Evolutionary conservation across 2,113 vertebrate species (phyloP).

Genomic region (Oriolus oriolus): DNA sequence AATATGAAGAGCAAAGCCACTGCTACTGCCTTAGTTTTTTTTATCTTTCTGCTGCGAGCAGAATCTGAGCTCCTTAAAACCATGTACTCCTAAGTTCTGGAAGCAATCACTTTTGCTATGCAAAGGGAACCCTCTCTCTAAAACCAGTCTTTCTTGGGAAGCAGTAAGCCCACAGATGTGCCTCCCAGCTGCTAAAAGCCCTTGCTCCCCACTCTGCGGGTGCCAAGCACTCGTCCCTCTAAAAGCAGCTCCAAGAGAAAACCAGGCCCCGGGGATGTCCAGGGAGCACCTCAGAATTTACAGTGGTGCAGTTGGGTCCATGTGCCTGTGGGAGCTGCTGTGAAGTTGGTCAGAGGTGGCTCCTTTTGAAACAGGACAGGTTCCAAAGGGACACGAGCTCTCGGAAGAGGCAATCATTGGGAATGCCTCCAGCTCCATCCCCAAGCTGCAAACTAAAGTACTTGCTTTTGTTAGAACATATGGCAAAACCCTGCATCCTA

Average conservation of each 20-base stretch:
- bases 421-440: neutral
- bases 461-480: constrained; percentile 34
- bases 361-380: neutral
- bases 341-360: rapidly evolving
- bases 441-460: neutral
- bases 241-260: neutral
- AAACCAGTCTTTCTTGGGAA: neutral
- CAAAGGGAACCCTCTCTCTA: neutral
- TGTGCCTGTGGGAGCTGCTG: neutral
- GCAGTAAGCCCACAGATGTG: neutral
- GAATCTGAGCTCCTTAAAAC: neutral
- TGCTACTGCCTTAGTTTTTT: neutral
- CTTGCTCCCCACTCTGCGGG: neutral
- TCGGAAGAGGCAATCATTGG: neutral
- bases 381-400: neutral
- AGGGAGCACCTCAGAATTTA: neutral
- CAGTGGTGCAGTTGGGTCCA: rapidly evolving
- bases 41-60: neutral
- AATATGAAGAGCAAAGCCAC: neutral
- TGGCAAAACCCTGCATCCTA: constrained; percentile 6
- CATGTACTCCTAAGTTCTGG: neutral
- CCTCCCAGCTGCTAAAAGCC: neutral
- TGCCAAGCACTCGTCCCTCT: neutral
- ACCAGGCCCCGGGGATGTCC: neutral
- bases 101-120: neutral